Conservation (phyloP, 2,888 invertebrate genomes). For the Drosophila seclusa region DNA sequence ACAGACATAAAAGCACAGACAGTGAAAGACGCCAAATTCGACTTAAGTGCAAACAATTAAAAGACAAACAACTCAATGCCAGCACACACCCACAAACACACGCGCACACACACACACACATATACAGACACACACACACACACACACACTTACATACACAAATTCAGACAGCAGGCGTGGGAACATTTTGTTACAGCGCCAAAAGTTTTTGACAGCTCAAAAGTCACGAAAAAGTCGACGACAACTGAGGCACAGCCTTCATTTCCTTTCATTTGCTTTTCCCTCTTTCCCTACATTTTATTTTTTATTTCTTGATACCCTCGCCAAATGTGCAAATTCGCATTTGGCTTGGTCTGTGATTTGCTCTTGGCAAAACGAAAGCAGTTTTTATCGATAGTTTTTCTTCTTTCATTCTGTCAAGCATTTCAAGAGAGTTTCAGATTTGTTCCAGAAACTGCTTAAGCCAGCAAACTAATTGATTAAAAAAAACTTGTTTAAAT, state of each 20-base stretch:
- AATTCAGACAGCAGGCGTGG: conserved; percentile 36
- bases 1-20: conserved; percentile 36
- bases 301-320: conserved; percentile 38
- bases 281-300: not conserved
- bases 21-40: conserved; percentile 59
- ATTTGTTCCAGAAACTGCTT: not conserved
- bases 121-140: not conserved
- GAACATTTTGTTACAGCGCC: conserved; percentile 57
- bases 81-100: conserved; percentile 18
- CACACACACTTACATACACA: conserved; percentile 16
- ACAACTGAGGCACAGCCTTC: conserved; percentile 63
- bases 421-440: not conserved
- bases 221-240: conserved; percentile 59
- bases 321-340: conserved; percentile 20
- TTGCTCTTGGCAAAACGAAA: not conserved
- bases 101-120: conserved; percentile 5
- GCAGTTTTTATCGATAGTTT: not conserved
- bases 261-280: conserved; percentile 24
- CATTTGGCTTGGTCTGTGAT: conserved; percentile 2
- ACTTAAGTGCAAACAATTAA: conserved; percentile 80
- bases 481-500: not conserved
- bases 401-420: not conserved
- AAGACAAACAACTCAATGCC: conserved; percentile 77
- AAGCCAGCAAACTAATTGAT: not conserved
- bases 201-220: conserved; percentile 72